A percentile compares a stretch with the other conserved stretches of the same genome.
Evolutionary conservation across 2,888 invertebrate genomes (phyloP).

Genomic region (Megaustenia siamemsis): DNA sequence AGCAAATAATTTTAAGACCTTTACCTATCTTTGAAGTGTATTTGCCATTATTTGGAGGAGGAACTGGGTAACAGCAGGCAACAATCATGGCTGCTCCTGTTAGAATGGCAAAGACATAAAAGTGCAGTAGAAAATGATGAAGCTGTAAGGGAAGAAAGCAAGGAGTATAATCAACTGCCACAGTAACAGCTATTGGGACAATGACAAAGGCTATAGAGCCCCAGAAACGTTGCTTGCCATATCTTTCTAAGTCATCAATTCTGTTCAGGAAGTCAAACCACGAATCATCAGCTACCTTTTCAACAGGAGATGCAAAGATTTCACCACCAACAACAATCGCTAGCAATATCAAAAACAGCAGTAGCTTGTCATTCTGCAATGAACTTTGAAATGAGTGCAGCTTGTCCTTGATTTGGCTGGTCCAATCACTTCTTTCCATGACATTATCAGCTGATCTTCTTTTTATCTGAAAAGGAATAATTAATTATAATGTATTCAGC

Average conservation of each 20-base stretch:
- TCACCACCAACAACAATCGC: conserved; percentile 73
- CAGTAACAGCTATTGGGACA: conserved; percentile 69
- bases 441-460: conserved; percentile 22
- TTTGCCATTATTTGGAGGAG: conserved; percentile 65
- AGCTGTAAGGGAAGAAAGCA: conserved; percentile 72
- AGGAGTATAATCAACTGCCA: conserved; percentile 72
- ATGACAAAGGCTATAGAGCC: conserved; percentile 72
- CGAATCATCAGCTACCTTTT: conserved; percentile 76
- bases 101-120: conserved; percentile 73
- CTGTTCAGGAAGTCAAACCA: conserved; percentile 78
- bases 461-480: neutral
- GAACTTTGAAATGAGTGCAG: conserved; percentile 47
- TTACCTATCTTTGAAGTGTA: conserved; percentile 69
- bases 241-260: conserved; percentile 76
- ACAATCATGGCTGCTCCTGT: conserved; percentile 68
- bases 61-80: conserved; percentile 74
- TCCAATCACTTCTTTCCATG: conserved; percentile 20
- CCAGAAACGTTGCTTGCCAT: conserved; percentile 76
- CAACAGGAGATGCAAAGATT: conserved; percentile 70
- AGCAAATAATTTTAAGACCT: conserved; percentile 69
- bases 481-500: too few relatives aligned
- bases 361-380: conserved; percentile 61
- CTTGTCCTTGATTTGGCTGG: conserved; percentile 42
- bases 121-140: conserved; percentile 75
- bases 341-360: conserved; percentile 70